phyloP scores from a whole-genome alignment of 2,113 vertebrate genomes.

The Cygnus buccinator region DNA sequence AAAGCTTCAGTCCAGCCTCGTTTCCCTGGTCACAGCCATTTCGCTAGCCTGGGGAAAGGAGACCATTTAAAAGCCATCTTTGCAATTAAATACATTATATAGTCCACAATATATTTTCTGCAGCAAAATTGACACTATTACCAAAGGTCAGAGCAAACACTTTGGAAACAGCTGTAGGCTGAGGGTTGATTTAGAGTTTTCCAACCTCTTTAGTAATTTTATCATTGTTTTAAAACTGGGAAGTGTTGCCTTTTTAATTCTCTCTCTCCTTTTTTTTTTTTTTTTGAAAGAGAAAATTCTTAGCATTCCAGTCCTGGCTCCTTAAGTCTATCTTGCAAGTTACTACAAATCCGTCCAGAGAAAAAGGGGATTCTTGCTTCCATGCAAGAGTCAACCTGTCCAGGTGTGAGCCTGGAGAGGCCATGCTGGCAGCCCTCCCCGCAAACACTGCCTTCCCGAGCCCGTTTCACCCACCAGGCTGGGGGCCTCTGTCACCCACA shows the following conservation, averaged over 20 bases:
- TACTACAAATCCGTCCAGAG: conserved; percentile 78
- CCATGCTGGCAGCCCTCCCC: conserved; percentile 39
- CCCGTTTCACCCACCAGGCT: background rate
- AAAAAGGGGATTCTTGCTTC: conserved; percentile 76
- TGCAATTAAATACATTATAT: conserved; percentile 56
- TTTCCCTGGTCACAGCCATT: conserved; percentile 13
- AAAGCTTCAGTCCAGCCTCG: background rate
- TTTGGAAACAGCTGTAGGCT: conserved; percentile 24
- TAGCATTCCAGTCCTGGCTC: conserved; percentile 80
- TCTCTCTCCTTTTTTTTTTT: background rate
- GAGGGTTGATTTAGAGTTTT: conserved; percentile 36
- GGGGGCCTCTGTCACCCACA: background rate
- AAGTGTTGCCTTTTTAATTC: conserved; percentile 21
- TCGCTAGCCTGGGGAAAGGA: conserved; percentile 46
- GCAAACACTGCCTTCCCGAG: background rate
- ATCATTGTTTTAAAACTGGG: conserved; percentile 38
- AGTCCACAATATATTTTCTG: conserved; percentile 55
- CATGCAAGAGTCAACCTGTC: conserved; percentile 82
- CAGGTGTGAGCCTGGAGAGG: conserved; percentile 56
- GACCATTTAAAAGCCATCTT: conserved; percentile 62
- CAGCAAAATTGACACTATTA: conserved; percentile 1
- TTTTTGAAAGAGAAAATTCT: conserved; percentile 65
- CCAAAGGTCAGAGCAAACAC: conserved; percentile 48
- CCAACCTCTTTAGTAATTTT: conserved; percentile 32
- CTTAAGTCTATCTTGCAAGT: conserved; percentile 82